Percentiles rank a stretch among this genome's conserved stretches.
phyloP scores from a whole-genome alignment of 2,113 vertebrate species.

The Tychaedon coryphoeus region DNA sequence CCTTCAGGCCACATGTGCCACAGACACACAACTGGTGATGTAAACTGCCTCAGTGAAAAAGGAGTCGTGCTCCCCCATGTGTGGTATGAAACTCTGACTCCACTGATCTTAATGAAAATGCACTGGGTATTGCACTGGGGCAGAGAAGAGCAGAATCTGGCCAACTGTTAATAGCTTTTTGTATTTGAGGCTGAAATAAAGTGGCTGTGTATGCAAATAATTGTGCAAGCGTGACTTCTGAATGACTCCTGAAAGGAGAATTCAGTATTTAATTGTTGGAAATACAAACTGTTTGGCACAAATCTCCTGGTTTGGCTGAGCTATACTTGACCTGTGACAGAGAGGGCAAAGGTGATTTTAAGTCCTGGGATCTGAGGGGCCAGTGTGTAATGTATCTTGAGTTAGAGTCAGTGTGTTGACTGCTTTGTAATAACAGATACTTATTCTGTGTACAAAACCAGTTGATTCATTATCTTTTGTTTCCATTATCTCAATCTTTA shows the following conservation, averaged over 20 bases:
- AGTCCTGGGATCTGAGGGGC: background rate
- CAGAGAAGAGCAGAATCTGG: background rate
- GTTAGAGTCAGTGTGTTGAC: background rate
- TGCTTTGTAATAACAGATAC: background rate
- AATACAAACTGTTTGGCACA: slow-evolving; percentile 27
- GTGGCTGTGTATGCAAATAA: slow-evolving; percentile 19
- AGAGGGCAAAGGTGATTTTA: slow-evolving; percentile 28
- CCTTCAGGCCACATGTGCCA: background rate
- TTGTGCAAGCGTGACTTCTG: background rate
- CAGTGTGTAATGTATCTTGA: background rate
- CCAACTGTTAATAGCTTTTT: slow-evolving; percentile 1
- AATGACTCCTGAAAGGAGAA: background rate
- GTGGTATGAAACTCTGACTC: background rate
- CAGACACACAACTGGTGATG: background rate
- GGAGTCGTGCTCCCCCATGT: background rate
- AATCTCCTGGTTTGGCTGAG: slow-evolving; percentile 21
- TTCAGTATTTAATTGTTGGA: background rate
- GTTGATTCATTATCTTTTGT: background rate
- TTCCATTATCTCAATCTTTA: slow-evolving; percentile 11
- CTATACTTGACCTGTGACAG: slow-evolving; percentile 1
- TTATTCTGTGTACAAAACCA: slow-evolving; percentile 1
- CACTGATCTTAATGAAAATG: background rate
- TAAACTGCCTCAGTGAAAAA: background rate
- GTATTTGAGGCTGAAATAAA: slow-evolving; percentile 28
- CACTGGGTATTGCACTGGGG: background rate